Base-by-base conservation (phyloP, 2,888 invertebrate genomes). In the Camponotus fellah region DNA sequence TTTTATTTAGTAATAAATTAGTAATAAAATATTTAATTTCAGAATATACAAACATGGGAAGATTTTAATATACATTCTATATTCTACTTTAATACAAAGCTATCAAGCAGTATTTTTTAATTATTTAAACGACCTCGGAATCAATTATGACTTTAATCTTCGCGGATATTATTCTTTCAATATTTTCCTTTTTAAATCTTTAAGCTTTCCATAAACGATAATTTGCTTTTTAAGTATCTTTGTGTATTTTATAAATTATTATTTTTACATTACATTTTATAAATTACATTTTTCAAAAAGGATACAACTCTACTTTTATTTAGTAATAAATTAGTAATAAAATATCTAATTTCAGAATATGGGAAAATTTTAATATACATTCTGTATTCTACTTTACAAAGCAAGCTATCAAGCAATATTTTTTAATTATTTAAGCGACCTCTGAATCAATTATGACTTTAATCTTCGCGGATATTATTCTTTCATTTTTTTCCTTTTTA, bases 91-190 rank as follows among this genome's bases (percentile, higher is more conserved):
- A 49, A 69, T 46, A 6, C 0, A 4, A 64, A 10, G 14, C 21
- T 26, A 6, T 46, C 26, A 17, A 17, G 26, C 40, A 10, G 17
- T 17, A 12, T 26, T n/a, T 58, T 72, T 37, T 40, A 32, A 46
- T 75, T 37, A 21, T 46, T 65, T n/a, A 46, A 34, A n/a, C 71
- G 21, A 56, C 37, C 56, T 49, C 14, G 49, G 9, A 26, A 74
- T 37, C 14, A 34, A 71, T 71, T 46, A 32, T 9, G 14, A 12
- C n/a, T 37, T 64, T 49, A 76, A 76, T 66, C 21, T 34, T 75
- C 14, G 9, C 17, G 21, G 21, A 5, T 6, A 14, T n/a, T 32
- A 14, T 58, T 14, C 9, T 26, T 56, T 17, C 34, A 32, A 26
- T 37, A 40, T 26, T 3, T 43, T 26, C 26, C 32, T 14, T 10